Percentiles rank a stretch among this genome's conserved stretches.
Conservation (phyloP, 2,888 invertebrate genomes). For the Tortricodes alternella region DNA sequence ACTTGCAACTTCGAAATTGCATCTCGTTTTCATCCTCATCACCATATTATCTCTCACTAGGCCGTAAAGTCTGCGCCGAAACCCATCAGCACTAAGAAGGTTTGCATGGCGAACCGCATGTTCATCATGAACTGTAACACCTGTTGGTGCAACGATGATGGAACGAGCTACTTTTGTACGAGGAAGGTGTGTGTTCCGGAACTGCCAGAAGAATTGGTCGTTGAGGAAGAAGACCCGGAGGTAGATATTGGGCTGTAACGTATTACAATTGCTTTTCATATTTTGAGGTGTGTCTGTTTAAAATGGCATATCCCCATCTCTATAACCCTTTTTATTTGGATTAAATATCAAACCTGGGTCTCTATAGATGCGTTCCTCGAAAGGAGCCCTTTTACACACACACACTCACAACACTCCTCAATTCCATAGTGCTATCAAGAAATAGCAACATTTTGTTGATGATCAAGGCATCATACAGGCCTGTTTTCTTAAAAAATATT, state of each 20-base stretch:
- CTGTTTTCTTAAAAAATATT: too few species aligned
- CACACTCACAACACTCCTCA: too few species aligned
- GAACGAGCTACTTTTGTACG: slow-evolving; percentile 76
- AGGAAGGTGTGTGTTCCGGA: slow-evolving; percentile 65
- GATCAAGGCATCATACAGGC: too few species aligned
- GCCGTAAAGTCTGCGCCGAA: neutral
- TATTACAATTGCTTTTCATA: neutral
- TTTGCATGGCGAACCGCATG: slow-evolving; percentile 70
- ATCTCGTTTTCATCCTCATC: neutral
- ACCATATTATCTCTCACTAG: neutral
- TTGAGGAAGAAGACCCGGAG: slow-evolving; percentile 51
- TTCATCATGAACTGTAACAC: slow-evolving; percentile 78
- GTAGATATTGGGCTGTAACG: slow-evolving; percentile 39
- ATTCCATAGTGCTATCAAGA: too few species aligned
- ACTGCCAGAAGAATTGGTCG: slow-evolving; percentile 47
- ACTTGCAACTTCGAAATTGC: neutral
- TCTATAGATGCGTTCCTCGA: too few species aligned
- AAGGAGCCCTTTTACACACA: too few species aligned
- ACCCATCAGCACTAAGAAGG: slow-evolving; percentile 44
- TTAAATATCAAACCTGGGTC: too few species aligned
- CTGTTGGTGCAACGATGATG: slow-evolving; percentile 77
- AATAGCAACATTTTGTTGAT: too few species aligned
- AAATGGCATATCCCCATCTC: too few species aligned
- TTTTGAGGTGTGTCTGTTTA: too few species aligned
- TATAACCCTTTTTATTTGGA: too few species aligned